phyloP scores from a whole-genome alignment of 2,113 vertebrate species.

The Grallaria varia region DNA sequence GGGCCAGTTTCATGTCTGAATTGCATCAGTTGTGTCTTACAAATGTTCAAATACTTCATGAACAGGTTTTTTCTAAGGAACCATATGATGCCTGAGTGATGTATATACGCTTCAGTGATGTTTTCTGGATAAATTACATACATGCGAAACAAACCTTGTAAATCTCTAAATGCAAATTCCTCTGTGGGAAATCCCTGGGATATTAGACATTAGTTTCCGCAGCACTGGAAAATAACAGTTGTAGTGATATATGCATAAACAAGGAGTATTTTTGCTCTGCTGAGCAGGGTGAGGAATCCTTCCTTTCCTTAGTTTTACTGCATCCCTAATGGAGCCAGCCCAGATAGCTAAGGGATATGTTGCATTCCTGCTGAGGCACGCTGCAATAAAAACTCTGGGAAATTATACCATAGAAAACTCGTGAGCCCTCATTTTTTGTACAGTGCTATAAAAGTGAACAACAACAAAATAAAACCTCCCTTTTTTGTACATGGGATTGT shows the following conservation, averaged over 20 bases:
- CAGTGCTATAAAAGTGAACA: background rate
- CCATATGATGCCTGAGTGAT: fast-evolving
- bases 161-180: background rate
- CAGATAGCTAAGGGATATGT: background rate
- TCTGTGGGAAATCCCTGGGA: background rate
- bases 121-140: background rate
- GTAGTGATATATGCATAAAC: background rate
- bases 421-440: background rate
- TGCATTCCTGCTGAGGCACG: background rate
- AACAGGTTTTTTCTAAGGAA: background rate
- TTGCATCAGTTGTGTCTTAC: background rate
- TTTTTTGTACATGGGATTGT: background rate
- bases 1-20: background rate
- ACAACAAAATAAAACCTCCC: background rate
- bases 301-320: background rate
- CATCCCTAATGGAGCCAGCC: background rate
- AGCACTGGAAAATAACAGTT: background rate
- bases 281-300: background rate
- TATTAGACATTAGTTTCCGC: background rate
- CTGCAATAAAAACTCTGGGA: background rate
- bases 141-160: background rate
- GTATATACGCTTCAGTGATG: background rate
- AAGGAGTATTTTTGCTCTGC: background rate
- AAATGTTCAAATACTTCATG: background rate
- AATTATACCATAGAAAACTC: background rate